Evolutionary conservation across 1,140 invertebrate species (phyloP).

Genomic region (Zaprionus ornatus): DNA sequence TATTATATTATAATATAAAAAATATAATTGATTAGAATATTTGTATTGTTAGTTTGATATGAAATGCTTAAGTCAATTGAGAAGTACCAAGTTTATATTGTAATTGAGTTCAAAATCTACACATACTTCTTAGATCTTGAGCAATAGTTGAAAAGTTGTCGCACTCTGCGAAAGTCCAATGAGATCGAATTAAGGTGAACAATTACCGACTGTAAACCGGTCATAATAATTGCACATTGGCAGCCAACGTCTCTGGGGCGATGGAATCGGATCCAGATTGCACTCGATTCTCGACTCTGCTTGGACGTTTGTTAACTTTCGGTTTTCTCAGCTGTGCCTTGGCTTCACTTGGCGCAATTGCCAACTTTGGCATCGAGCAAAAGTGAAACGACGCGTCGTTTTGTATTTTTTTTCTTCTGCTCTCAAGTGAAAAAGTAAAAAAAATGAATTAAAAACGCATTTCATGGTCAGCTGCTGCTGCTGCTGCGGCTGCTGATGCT

Average conservation of each 20-base stretch:
- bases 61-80: neutral
- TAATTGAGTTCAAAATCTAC: neutral
- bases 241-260: neutral
- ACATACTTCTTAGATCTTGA: neutral
- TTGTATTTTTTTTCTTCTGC: neutral
- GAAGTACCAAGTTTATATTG: neutral
- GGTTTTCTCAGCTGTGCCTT: slow-evolving; percentile 62
- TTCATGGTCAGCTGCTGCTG: slow-evolving; percentile 42
- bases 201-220: slow-evolving; percentile 64
- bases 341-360: slow-evolving; percentile 7
- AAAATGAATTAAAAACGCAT: slow-evolving; percentile 36
- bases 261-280: slow-evolving; percentile 36
- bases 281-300: slow-evolving; percentile 53
- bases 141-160: slow-evolving; percentile 2
- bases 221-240: slow-evolving; percentile 60
- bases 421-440: slow-evolving; percentile 23
- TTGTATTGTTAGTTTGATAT: neutral
- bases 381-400: slow-evolving; percentile 38
- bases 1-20: too few relatives aligned
- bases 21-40: too few relatives aligned
- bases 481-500: neutral
- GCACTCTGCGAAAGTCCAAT: slow-evolving; percentile 42
- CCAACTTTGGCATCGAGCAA: slow-evolving; percentile 39
- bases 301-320: slow-evolving; percentile 57
- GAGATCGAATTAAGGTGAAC: slow-evolving; percentile 46